Base-by-base conservation (phyloP, 2,888 invertebrate species). In the Nebria salina region DNA sequence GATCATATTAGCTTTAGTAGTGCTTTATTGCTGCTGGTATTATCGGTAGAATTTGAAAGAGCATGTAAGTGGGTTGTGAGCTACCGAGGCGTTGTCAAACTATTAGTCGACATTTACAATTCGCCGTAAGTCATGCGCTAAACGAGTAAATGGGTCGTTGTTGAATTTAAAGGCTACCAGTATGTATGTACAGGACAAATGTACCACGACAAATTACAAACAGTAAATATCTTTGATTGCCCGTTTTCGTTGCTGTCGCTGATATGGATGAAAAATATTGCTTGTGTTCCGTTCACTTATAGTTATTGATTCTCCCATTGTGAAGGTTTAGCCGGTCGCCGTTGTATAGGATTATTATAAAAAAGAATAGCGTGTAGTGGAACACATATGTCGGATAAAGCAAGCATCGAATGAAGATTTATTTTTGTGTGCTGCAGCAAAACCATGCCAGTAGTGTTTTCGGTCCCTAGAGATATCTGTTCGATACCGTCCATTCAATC, bases 381-480 rank as follows among this genome's bases (percentile, higher is more conserved):
- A 70, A 70, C 70, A 34, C 70, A 15, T 70, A 70, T 70, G 70
- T 26, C 26, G 70, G 25, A 70, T 70, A 26, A 20, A 70, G 34
- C 70, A 70, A 70, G 70, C 2, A 54, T 11, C 13, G 54, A 13
- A 54, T 54, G 54, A 70, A 70, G 70, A 70, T 11, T 11, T 70
- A 70, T 70, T 70, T 70, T 25, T 70, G 70, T 70, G 20, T 13
- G 66, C 70, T 54, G 54, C 13, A 54, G 54, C 54, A 54, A 54
- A 11, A 54, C 54, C 11, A 70, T 70, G 5, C 25, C 34, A 34
- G 41, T 26, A 76, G 64, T 76, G 65, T 76, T 76, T 70, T 76
- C 65, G 20, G 66, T 76, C 76, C 34, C 76, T 8, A 20, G 76
- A 76, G 76, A 76, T 65, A 76, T 76, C 65, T 74, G 20, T 76